Percentiles rank a stretch among this genome's conserved stretches.
phyloP scores from a whole-genome alignment of 1,140 invertebrate species.

The Eufriesea mexicana region DNA sequence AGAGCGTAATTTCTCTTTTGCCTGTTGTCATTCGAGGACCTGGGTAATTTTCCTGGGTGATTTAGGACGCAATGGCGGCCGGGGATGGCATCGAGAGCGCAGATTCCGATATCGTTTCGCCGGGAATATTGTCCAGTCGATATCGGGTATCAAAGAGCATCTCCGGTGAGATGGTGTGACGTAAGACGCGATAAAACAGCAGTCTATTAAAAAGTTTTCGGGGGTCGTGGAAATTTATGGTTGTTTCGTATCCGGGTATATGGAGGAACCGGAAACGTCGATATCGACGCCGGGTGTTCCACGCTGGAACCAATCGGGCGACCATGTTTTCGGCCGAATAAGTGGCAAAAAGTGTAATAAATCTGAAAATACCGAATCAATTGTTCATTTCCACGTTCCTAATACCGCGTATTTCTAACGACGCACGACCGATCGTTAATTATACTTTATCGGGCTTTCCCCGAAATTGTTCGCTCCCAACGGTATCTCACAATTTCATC shows the following conservation, averaged over 20 bases:
- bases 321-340: too few relatives aligned
- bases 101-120: not conserved
- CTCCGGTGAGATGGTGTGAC: not conserved
- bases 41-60: not conserved
- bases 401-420: not conserved
- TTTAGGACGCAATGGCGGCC: not conserved
- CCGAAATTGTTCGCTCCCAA: not conserved
- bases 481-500: not conserved
- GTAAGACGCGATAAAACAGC: not conserved
- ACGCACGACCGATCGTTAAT: not conserved
- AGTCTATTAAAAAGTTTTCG: not conserved
- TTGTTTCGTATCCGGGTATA: not conserved
- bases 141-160: not conserved
- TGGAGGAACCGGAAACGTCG: too few relatives aligned
- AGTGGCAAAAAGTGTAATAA: too few relatives aligned
- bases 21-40: not conserved
- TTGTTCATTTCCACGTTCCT: too few relatives aligned
- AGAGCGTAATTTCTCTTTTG: slow-evolving; percentile 8
- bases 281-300: too few relatives aligned
- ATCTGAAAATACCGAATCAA: too few relatives aligned
- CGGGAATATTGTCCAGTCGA: not conserved
- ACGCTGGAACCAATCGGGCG: too few relatives aligned
- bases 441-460: not conserved
- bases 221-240: not conserved
- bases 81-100: not conserved